These are phyloP conservation scores for Lerema accius DNA, from an alignment of 1,140 invertebrate genomes.

Conservation along the genomic window DNA sequence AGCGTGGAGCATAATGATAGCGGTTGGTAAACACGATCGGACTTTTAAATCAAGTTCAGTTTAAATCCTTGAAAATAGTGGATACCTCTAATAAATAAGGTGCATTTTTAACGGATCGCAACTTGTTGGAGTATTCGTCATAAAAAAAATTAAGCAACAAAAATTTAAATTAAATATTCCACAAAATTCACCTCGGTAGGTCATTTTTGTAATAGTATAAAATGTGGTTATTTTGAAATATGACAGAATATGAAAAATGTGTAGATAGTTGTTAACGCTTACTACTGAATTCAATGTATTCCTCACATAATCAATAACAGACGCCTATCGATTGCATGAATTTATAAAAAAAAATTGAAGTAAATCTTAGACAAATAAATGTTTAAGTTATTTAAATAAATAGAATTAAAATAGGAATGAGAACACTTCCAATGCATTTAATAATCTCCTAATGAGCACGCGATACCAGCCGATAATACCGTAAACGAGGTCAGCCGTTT, in stretches of 20 bases:
- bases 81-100: not conserved
- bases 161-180: not conserved
- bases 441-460: constrained; percentile 71
- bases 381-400: constrained; percentile 13
- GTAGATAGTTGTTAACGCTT: no score
- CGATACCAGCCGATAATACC: constrained; percentile 74
- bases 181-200: not conserved
- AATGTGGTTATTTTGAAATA: no score
- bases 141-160: not conserved
- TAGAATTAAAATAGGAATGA: constrained; percentile 42
- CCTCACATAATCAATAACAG: no score
- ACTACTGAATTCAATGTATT: no score
- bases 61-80: not conserved
- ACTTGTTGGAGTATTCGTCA: not conserved
- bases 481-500: constrained; percentile 79
- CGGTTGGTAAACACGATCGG: not conserved
- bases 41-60: constrained; percentile 7
- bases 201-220: no score
- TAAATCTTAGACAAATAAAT: no score
- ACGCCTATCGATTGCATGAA: no score
- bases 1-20: not conserved
- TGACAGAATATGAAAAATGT: no score
- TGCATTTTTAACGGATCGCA: not conserved
- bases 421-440: constrained; percentile 53
- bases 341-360: no score